These are phyloP conservation scores for Microtus richardsoni DNA, from an alignment of 2,113 vertebrate species.

Conservation along the genomic window DNA sequence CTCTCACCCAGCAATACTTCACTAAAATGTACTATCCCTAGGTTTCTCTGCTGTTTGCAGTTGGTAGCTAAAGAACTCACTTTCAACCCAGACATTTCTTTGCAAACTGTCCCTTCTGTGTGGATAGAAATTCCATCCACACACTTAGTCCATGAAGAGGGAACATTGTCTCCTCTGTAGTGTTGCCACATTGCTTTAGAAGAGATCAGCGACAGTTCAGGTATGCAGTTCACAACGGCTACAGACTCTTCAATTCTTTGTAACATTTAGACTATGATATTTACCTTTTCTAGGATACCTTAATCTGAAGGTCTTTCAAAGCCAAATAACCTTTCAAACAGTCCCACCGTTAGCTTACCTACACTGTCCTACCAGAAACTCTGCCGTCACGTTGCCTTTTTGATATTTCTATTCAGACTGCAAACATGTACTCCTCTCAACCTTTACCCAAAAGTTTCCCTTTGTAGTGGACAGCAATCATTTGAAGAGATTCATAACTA, in stretches of 20 bases:
- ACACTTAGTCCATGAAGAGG: slow-evolving; percentile 76
- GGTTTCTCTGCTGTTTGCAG: not conserved
- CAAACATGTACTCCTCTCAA: not conserved
- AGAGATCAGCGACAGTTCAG: slow-evolving; percentile 79
- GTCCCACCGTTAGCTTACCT: slow-evolving; percentile 71
- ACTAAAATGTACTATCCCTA: not conserved
- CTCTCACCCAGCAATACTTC: not conserved
- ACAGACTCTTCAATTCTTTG: slow-evolving; percentile 69
- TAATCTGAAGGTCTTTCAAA: slow-evolving; percentile 61
- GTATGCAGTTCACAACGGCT: slow-evolving; percentile 77
- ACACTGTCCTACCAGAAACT: slow-evolving; percentile 66
- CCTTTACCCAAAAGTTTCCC: not conserved
- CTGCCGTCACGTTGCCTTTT: not conserved
- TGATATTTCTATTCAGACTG: not conserved
- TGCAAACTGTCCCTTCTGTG: slow-evolving; percentile 77
- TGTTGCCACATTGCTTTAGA: slow-evolving; percentile 77
- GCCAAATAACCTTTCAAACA: slow-evolving; percentile 62
- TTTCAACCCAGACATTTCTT: slow-evolving; percentile 76
- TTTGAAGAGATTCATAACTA: not conserved
- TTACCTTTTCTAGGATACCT: slow-evolving; percentile 73
- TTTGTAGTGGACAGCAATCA: not conserved
- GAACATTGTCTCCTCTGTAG: slow-evolving; percentile 80
- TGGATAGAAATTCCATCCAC: slow-evolving; percentile 71
- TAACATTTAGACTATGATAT: slow-evolving; percentile 35
- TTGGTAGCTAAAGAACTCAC: slow-evolving; percentile 56